These are phyloP conservation scores for Augiades crinisus DNA, from an alignment of 2,888 invertebrate genomes.

Conservation along the genomic window DNA sequence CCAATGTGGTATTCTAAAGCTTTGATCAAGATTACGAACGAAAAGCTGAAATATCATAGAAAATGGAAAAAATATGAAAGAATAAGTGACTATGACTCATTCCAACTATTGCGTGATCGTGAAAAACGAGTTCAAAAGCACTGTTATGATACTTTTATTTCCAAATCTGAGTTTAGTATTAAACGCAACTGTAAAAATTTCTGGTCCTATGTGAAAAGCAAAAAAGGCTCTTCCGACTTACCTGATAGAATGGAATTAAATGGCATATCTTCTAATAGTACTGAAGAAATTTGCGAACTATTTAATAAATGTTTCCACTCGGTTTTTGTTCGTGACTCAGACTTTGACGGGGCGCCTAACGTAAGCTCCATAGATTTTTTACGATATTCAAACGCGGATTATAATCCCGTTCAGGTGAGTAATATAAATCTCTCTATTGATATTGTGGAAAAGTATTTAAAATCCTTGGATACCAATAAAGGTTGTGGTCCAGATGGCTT, in stretches of 20 bases:
- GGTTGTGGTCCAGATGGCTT: slow-evolving; percentile 18
- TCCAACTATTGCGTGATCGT: neutral
- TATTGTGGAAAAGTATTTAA: slow-evolving; percentile 1
- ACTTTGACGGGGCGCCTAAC: no score
- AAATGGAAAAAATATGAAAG: neutral
- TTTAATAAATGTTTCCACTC: neutral
- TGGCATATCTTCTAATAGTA: neutral
- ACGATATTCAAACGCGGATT: no score
- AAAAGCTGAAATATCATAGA: neutral
- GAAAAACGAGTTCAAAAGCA: neutral
- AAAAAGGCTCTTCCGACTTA: neutral
- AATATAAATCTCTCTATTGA: neutral
- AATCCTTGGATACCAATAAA: slow-evolving; percentile 9
- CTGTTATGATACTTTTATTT: neutral
- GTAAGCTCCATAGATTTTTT: no score
- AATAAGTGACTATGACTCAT: neutral
- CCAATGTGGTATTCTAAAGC: slow-evolving; percentile 2
- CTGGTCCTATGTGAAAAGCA: slow-evolving; percentile 1
- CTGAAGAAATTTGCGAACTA: neutral
- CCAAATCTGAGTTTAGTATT: neutral
- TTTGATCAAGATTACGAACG: neutral
- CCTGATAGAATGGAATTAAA: neutral
- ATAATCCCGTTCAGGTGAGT: no score
- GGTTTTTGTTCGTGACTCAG: no score
- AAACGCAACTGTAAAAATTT: neutral